Conservation (phyloP, 2,113 vertebrate genomes). For the Malaclemys terrapin region DNA sequence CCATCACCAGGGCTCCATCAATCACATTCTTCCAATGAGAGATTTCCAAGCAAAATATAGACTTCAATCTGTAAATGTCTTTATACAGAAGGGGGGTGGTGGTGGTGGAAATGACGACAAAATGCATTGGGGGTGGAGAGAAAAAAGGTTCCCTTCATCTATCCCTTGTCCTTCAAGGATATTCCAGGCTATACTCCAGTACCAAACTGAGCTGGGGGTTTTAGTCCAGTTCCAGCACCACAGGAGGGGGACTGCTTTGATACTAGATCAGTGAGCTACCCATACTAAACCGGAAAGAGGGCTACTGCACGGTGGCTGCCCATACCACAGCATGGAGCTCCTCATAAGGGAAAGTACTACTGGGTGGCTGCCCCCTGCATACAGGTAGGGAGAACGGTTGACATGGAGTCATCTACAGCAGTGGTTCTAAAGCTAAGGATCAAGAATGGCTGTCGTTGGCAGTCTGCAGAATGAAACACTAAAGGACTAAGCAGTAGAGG, state of each 20-base stretch:
- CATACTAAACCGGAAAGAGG: background rate
- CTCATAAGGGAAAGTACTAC: background rate
- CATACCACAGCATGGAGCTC: background rate
- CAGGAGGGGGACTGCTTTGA: background rate
- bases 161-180: constrained; percentile 38
- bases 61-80: constrained; percentile 9
- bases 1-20: background rate
- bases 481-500: background rate
- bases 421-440: background rate
- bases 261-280: background rate
- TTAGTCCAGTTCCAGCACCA: background rate
- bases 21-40: constrained; percentile 11
- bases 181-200: background rate
- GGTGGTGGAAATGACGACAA: background rate
- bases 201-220: background rate
- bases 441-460: background rate
- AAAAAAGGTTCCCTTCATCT: background rate
- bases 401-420: background rate
- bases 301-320: background rate
- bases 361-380: background rate
- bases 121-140: background rate
- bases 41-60: constrained; percentile 31
- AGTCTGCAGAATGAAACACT: background rate
- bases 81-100: background rate
- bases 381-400: background rate